phyloP scores from a whole-genome alignment of 2,797 vertebrate species.

The Xiphophorus birchmanni region DNA sequence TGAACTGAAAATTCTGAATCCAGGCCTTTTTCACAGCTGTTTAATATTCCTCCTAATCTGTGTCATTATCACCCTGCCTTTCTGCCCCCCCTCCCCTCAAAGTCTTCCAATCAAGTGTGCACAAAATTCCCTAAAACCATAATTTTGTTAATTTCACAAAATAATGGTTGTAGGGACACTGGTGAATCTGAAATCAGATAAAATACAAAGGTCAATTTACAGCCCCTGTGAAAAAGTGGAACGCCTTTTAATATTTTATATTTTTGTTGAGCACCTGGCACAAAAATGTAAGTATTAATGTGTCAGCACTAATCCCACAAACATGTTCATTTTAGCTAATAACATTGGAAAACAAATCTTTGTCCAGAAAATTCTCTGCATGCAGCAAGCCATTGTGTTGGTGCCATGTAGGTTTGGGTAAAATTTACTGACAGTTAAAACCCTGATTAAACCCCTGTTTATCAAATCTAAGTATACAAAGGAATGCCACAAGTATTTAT shows the following conservation, averaged over 20 bases:
- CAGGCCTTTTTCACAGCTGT: background rate
- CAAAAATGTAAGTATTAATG: background rate
- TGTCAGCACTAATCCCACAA: background rate
- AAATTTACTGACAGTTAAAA: background rate
- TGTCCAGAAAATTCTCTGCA: background rate
- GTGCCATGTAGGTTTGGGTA: background rate
- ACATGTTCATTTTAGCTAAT: background rate
- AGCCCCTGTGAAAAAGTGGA: background rate
- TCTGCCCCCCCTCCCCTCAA: background rate
- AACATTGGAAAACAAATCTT: background rate
- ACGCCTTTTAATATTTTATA: background rate
- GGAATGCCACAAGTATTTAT: background rate
- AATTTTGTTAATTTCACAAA: background rate
- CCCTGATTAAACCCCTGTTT: background rate
- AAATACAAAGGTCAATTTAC: background rate
- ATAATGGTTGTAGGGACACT: background rate
- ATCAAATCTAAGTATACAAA: background rate
- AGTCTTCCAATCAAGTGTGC: background rate
- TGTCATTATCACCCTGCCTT: background rate
- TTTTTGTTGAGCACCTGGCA: constrained; percentile 6
- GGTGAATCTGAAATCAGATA: background rate
- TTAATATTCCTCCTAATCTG: background rate
- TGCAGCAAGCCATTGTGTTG: background rate
- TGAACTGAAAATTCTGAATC: background rate
- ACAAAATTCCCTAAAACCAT: background rate